These are phyloP conservation scores for Peromyscus leucopus DNA, from an alignment of 2,113 vertebrate genomes.

Conservation along the genomic window DNA sequence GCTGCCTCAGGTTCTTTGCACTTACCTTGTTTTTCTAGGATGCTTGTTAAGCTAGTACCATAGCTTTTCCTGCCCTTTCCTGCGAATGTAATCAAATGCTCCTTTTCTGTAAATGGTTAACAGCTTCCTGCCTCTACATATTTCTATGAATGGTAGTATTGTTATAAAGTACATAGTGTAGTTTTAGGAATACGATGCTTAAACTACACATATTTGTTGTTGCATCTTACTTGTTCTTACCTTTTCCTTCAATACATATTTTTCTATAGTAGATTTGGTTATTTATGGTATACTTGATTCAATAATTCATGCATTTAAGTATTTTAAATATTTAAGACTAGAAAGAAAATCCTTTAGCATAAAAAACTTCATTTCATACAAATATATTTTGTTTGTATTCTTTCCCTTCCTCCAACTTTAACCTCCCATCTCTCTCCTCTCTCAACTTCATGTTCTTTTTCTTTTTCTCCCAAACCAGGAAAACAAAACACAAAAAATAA, in stretches of 20 bases:
- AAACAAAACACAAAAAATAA: not conserved
- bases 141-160: conserved; percentile 2
- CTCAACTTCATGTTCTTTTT: not conserved
- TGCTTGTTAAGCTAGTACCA: not conserved
- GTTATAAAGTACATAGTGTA: not conserved
- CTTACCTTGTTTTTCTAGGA: not conserved
- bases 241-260: not conserved
- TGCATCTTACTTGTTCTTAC: not conserved
- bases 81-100: not conserved
- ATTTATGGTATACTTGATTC: conserved; percentile 19
- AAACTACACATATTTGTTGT: not conserved
- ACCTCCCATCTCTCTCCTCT: not conserved
- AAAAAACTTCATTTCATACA: not conserved
- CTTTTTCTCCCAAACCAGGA: not conserved
- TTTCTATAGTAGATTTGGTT: not conserved
- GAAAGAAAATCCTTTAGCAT: not conserved
- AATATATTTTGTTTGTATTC: not conserved
- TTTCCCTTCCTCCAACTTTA: not conserved
- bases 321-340: conserved; percentile 25
- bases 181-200: not conserved
- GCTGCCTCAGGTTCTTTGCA: not conserved
- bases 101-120: not conserved
- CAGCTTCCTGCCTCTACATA: not conserved
- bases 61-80: not conserved
- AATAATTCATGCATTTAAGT: not conserved